Evolutionary conservation across 1,140 invertebrate genomes (phyloP), one percentile per base, ranked within the genome.

Genomic region (Aphelenchoides besseyi): DNA sequence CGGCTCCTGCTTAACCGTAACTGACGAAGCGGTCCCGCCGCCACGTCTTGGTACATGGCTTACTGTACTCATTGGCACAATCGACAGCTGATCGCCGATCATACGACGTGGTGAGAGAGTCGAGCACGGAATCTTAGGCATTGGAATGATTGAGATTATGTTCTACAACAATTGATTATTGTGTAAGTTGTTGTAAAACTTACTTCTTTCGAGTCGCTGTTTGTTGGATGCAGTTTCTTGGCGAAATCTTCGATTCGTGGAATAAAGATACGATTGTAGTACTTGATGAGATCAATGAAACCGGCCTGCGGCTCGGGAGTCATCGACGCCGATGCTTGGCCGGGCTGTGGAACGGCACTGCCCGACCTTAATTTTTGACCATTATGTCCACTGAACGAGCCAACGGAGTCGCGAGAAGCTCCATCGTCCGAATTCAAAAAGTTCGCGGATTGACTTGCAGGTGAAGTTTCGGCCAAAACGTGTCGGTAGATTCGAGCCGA

Each of bases 241-340:
- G 82, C 80, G 37, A 78, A 80, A 26, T 79, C 78, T 57, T 84
- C 79, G 9, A 71, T 71, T 12, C 68, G 33, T 18, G 70, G 28
- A 8, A 83, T 69, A 63, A 82, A 84, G 23, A 82, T 70, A 16
- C 63, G 62, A 67, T 82, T 82, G 63, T 82, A 82, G 41, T 79
- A 82, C 26, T 67, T 80, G 5, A 82, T 82, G 29, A 82, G 62
- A 64, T 82, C 80, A 18, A 57, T 74, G 48, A 66, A 76, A 29
- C 82, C 79, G 0, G 30, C 33, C 30, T 72, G 52, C n/a, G 79
- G 79, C 35, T 80, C 79, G 8, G 78, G 78, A 32, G 78, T 79
- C 9, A 59, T 55, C 23, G 80, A 55, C 26, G 72, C 70, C 33
- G 61, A 69, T 18, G 62, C 48, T 36, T 64, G 59, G 32, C 66